phyloP scores from a whole-genome alignment of 2,797 vertebrate species.

The Muraenolepis orangiensis region DNA sequence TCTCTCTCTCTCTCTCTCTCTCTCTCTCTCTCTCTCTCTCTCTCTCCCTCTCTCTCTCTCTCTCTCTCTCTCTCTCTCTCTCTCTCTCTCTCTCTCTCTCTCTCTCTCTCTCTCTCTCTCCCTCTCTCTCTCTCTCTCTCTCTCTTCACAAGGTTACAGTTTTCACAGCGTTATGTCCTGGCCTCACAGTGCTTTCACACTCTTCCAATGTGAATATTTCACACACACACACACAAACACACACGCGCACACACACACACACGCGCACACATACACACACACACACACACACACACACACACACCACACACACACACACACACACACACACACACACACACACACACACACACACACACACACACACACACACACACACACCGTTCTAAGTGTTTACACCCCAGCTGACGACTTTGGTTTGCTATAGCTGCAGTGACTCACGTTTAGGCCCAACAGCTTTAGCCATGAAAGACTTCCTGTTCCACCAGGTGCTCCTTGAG shows the following conservation, averaged over 20 bases:
- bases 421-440: slow-evolving; percentile 51
- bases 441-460: slow-evolving; percentile 55
- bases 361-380: slow-evolving; percentile 9
- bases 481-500: background rate
- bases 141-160: slow-evolving; percentile 52
- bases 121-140: slow-evolving; percentile 45
- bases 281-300: background rate
- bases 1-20: background rate
- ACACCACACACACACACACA: slow-evolving; percentile 10
- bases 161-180: slow-evolving; percentile 53
- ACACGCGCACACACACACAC: background rate
- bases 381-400: slow-evolving; percentile 56
- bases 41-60: background rate
- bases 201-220: background rate
- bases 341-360: slow-evolving; percentile 11
- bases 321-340: background rate
- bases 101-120: slow-evolving; percentile 22
- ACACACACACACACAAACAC: slow-evolving; percentile 19
- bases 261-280: slow-evolving; percentile 1
- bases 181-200: slow-evolving; percentile 37
- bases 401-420: slow-evolving; percentile 65
- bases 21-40: background rate
- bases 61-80: background rate
- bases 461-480: slow-evolving; percentile 10
- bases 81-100: background rate